Conservation (phyloP, 1,140 invertebrate species). For the Proales similis region DNA sequence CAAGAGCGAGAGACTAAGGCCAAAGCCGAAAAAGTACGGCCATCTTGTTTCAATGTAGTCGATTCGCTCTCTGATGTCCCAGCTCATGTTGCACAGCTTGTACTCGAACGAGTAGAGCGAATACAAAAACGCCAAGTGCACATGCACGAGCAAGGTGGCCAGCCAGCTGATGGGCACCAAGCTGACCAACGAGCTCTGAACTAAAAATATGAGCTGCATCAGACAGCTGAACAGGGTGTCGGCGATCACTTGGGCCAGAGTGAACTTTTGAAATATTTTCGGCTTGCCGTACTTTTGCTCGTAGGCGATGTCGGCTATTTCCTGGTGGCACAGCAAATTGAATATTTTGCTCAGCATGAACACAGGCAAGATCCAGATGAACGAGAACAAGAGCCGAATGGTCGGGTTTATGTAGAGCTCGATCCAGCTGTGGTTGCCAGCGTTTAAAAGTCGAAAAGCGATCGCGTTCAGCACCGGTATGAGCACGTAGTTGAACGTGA, state of each 20-base stretch:
- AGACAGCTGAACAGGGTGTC: slow-evolving; percentile 24
- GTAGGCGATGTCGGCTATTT: slow-evolving; percentile 33
- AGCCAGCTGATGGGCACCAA: slow-evolving; percentile 11
- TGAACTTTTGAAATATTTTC: neutral
- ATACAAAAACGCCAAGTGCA: slow-evolving; percentile 32
- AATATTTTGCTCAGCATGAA: slow-evolving; percentile 31
- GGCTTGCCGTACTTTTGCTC: slow-evolving; percentile 28
- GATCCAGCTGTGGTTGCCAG: slow-evolving; percentile 7
- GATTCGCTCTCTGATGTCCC: slow-evolving; percentile 27
- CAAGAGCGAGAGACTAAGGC: slow-evolving; percentile 10
- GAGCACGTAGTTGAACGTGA: slow-evolving; percentile 18
- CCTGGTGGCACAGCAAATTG: slow-evolving; percentile 32
- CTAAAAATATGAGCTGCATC: slow-evolving; percentile 29
- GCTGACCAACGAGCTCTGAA: slow-evolving; percentile 3
- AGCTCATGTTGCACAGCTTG: slow-evolving; percentile 28
- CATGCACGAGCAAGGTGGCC: neutral
- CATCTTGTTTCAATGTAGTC: slow-evolving; percentile 30
- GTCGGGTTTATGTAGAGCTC: slow-evolving; percentile 16
- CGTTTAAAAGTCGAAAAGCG: slow-evolving; percentile 25
- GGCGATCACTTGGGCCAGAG: slow-evolving; percentile 18
- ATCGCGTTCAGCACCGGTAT: slow-evolving; percentile 24
- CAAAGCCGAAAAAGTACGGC: slow-evolving; percentile 35
- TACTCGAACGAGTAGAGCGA: slow-evolving; percentile 32
- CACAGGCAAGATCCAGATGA: slow-evolving; percentile 26
- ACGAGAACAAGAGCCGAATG: slow-evolving; percentile 28